Percentiles rank a stretch among this genome's conserved stretches.
phyloP scores from a whole-genome alignment of 2,888 invertebrate species.

The Epistrophe eligans region DNA sequence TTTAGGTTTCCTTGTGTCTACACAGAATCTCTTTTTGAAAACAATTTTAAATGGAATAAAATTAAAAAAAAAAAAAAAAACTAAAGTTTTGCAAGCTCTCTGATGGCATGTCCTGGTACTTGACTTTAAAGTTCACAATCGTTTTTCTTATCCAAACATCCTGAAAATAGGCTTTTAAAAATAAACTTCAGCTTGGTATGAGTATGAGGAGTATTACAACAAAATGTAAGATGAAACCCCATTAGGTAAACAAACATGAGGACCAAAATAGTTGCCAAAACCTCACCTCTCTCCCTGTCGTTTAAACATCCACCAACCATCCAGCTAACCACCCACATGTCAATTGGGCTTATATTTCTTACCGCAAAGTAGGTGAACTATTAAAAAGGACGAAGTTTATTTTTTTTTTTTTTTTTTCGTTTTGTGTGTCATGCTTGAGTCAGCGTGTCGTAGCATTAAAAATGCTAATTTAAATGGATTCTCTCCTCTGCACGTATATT shows the following conservation, averaged over 20 bases:
- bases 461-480: constrained; percentile 75
- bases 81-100: not conserved
- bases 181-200: not conserved
- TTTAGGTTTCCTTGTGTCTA: not conserved
- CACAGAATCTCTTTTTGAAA: not conserved
- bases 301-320: constrained; percentile 8
- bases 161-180: constrained; percentile 44
- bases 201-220: not conserved
- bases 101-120: not conserved
- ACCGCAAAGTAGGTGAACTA: constrained; percentile 64
- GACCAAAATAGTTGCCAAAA: constrained; percentile 49
- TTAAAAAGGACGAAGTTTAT: constrained; percentile 52
- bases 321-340: constrained; percentile 39
- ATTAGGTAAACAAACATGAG: constrained; percentile 36
- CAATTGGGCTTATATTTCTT: constrained; percentile 52
- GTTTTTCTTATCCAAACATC: not conserved
- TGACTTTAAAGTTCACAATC: constrained; percentile 16
- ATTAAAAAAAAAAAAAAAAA: constrained; percentile 12
- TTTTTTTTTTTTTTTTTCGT: constrained; percentile 3
- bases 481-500: constrained; percentile 36
- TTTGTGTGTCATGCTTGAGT: constrained; percentile 55
- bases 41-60: constrained; percentile 7
- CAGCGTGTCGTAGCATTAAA: constrained; percentile 71
- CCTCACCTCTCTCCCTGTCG: not conserved
- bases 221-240: constrained; percentile 8